These are phyloP conservation scores for Xestia xanthographa DNA, from an alignment of 2,888 invertebrate species.

Conservation along the genomic window DNA sequence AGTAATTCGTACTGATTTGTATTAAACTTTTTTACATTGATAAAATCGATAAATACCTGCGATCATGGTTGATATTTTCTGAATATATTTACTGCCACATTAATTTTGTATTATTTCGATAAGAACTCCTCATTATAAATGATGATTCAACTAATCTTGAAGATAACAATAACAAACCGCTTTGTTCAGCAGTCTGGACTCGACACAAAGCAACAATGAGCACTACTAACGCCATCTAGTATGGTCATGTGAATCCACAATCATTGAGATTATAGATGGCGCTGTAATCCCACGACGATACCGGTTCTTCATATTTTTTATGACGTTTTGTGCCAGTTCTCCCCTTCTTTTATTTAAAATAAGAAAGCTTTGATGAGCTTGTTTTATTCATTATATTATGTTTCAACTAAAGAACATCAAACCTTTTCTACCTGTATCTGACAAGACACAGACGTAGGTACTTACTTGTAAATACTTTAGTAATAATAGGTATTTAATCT, in stretches of 20 bases:
- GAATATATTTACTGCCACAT: slow-evolving; percentile 90
- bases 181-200: slow-evolving; percentile 55
- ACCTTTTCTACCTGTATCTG: background rate
- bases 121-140: slow-evolving; percentile 59
- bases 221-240: slow-evolving; percentile 65
- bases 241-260: background rate
- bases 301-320: background rate
- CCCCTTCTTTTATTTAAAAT: background rate
- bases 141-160: slow-evolving; percentile 63
- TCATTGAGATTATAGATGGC: slow-evolving; percentile 50
- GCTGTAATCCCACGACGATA: slow-evolving; percentile 3
- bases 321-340: background rate
- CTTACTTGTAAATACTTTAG: background rate
- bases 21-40: slow-evolving; percentile 86
- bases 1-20: slow-evolving; percentile 83
- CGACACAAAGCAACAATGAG: slow-evolving; percentile 35
- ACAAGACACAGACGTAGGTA: background rate
- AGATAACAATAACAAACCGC: slow-evolving; percentile 65
- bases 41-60: slow-evolving; percentile 80
- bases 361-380: background rate
- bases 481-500: background rate
- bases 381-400: background rate
- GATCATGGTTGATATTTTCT: slow-evolving; percentile 89
- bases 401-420: background rate
- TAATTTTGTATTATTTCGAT: slow-evolving; percentile 77